phyloP scores from a whole-genome alignment of 2,113 vertebrate genomes.

The Siphamia tubifer region DNA sequence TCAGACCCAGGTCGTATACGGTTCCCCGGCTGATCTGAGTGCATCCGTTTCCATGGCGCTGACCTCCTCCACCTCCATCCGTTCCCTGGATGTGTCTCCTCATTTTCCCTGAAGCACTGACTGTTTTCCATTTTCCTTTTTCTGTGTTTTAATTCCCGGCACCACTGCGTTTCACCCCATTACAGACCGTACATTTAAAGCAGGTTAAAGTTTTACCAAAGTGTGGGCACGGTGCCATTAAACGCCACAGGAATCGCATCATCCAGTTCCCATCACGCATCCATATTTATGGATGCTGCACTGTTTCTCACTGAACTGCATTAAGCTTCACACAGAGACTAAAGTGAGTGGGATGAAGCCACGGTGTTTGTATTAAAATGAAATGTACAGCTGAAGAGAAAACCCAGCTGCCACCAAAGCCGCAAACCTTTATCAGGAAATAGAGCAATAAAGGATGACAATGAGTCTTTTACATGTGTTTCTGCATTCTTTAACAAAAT shows the following conservation, averaged over 20 bases:
- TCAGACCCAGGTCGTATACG: too few species aligned
- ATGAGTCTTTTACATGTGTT: conserved; percentile 10
- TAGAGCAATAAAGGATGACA: conserved; percentile 3
- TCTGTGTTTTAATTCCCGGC: not conserved
- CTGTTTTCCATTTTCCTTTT: not conserved
- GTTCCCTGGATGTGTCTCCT: not conserved
- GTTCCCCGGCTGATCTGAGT: too few species aligned
- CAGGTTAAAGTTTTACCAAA: not conserved
- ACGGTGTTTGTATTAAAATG: conserved; percentile 5
- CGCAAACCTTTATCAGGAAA: conserved; percentile 6
- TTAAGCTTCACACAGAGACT: not conserved
- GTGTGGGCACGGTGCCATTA: not conserved
- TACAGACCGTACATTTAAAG: not conserved
- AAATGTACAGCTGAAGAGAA: not conserved
- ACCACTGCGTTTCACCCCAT: not conserved
- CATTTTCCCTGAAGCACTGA: not conserved
- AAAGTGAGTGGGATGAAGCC: conserved; percentile 16
- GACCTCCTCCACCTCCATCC: not conserved
- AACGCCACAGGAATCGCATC: not conserved
- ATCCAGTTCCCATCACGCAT: not conserved
- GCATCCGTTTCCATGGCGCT: conserved; percentile 25
- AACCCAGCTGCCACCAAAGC: not conserved
- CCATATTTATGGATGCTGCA: conserved; percentile 1
- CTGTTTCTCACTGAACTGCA: not conserved
- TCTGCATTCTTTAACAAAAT: conserved; percentile 9